Evolutionary conservation across 1,140 invertebrate genomes (phyloP).

Genomic region (Pentalonia nigronervosa): DNA sequence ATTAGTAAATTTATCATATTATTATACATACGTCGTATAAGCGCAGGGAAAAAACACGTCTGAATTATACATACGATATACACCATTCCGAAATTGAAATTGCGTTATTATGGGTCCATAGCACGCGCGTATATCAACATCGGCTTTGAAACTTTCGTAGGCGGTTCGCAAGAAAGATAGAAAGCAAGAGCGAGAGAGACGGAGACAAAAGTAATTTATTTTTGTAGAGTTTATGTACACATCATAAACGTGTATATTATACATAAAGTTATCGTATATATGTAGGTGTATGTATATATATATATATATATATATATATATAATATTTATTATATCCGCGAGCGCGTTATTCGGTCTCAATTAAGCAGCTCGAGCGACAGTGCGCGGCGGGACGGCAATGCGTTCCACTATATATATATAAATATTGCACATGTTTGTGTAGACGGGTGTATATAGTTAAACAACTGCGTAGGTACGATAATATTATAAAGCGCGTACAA

Average conservation of each 20-base stretch:
- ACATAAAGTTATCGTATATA: conserved; percentile 3
- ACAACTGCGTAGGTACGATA: neutral
- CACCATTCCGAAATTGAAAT: conserved; percentile 24
- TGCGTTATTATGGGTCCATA: conserved; percentile 12
- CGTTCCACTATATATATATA: neutral
- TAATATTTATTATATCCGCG: conserved; percentile 16
- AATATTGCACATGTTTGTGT: neutral
- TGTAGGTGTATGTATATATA: neutral
- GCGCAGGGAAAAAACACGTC: neutral
- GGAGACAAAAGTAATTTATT: conserved; percentile 47
- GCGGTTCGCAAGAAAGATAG: neutral
- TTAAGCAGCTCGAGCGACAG: neutral
- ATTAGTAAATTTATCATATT: neutral
- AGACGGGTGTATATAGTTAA: neutral
- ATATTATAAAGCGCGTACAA: neutral
- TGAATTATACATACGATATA: neutral
- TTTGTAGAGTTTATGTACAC: neutral
- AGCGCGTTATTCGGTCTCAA: conserved; percentile 4
- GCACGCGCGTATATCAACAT: conserved; percentile 21
- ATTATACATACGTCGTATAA: neutral
- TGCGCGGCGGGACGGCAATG: neutral
- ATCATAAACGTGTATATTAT: conserved; percentile 29
- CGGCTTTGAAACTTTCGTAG: conserved; percentile 32
- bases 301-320: neutral
- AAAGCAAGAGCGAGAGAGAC: neutral